Conservation (phyloP, 2,888 invertebrate species). For the Andrena trimmerana region DNA sequence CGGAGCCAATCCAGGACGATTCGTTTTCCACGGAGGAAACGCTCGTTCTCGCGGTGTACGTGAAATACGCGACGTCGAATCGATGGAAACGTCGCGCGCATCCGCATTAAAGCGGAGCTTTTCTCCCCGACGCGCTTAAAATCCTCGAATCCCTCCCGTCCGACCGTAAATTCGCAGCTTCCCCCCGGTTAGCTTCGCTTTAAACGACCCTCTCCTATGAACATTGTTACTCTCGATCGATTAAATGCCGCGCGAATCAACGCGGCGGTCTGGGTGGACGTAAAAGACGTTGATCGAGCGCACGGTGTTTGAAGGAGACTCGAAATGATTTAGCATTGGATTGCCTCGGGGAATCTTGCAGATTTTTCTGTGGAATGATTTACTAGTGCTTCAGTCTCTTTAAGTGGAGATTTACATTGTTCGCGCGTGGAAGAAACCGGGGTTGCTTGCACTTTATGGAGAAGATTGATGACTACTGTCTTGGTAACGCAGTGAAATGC, state of each 20-base stretch:
- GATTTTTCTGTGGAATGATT: background rate
- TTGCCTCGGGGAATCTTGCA: background rate
- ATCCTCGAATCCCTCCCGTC: conserved; percentile 38
- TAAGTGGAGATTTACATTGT: too few relatives aligned
- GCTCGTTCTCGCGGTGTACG: conserved; percentile 56
- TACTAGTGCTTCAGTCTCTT: background rate
- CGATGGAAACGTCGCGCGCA: conserved; percentile 81
- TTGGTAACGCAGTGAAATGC: too few relatives aligned
- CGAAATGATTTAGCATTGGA: background rate
- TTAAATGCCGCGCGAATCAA: conserved; percentile 8
- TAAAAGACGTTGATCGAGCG: background rate
- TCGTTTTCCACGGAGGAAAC: conserved; percentile 68
- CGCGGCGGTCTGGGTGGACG: background rate
- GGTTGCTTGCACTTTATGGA: too few relatives aligned
- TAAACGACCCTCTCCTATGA: conserved; percentile 26
- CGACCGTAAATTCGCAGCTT: conserved; percentile 23
- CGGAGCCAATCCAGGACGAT: conserved; percentile 59
- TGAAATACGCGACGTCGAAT: conserved; percentile 77
- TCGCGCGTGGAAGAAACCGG: too few relatives aligned
- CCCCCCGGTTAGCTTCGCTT: conserved; percentile 20
- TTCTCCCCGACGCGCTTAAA: conserved; percentile 56
- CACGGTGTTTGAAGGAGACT: background rate
- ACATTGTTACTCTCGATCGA: conserved; percentile 37
- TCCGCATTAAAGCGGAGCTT: conserved; percentile 76
- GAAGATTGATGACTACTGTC: too few relatives aligned